phyloP scores from a whole-genome alignment of 2,888 invertebrate genomes.

The Diarsia brunnea region DNA sequence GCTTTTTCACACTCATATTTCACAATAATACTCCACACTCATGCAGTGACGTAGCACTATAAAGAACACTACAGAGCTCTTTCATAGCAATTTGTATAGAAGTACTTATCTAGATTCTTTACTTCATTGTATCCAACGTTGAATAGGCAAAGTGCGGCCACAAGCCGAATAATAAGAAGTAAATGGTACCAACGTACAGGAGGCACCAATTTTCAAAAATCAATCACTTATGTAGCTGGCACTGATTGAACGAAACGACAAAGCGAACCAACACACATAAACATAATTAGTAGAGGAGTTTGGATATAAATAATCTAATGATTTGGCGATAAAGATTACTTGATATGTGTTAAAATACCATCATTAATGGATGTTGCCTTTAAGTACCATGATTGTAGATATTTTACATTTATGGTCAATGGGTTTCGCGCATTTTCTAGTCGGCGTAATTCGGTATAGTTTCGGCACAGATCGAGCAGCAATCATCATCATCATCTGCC shows the following conservation, averaged over 20 bases:
- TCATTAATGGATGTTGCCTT: neutral
- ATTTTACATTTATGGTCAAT: neutral
- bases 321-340: neutral
- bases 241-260: constrained; percentile 87
- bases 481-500: neutral
- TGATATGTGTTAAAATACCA: neutral
- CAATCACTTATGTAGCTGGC: constrained; percentile 89
- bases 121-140: constrained; percentile 61
- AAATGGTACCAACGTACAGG: constrained; percentile 83
- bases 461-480: neutral
- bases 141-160: constrained; percentile 70
- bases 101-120: constrained; percentile 63
- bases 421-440: neutral
- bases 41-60: constrained; percentile 53
- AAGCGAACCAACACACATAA: constrained; percentile 60
- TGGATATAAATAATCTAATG: constrained; percentile 34
- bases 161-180: constrained; percentile 73
- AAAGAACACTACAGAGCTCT: constrained; percentile 47
- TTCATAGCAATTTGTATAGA: constrained; percentile 63
- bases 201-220: constrained; percentile 86
- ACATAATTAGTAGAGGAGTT: constrained; percentile 47
- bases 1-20: constrained; percentile 41
- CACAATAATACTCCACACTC: constrained; percentile 49
- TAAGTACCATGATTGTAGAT: no score
- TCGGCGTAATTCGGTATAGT: neutral